Evolutionary conservation across 2,113 vertebrate species (phyloP), one percentile per base, ranked within the genome.

Genomic region (Chamaea fasciata): DNA sequence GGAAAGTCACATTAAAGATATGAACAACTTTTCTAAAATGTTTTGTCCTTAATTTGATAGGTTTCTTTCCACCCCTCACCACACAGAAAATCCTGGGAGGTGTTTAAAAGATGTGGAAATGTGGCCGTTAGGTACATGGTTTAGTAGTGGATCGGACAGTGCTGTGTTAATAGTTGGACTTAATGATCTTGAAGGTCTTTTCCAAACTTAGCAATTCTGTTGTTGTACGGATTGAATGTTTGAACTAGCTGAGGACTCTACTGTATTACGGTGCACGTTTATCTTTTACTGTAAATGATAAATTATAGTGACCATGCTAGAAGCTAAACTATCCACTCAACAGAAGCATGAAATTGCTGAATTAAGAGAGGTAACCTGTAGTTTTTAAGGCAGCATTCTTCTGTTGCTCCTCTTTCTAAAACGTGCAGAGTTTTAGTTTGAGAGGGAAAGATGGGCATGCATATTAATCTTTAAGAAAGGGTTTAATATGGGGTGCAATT

Each of bases 311-410:
- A 46, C 22, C 9, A 14, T 78, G 21, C n/a, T 76, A 39, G 67
- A 56, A 64, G 11, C 41, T 83, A 23, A 85, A 56, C 26, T 85
- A 2, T 55, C 24, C 19, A 20, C 10, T 44, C 31, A 52, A 1
- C 3, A 0, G 0, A 79, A 89, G 24, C 15, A 22, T 56, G 10
- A 64, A 81, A 56, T 87, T 2, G 1, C 31, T 69, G 59, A 15
- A 60, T 87, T 74, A 56, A 49, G 31, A 79, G 47, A 75, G 33
- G 22, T 11, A 92, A 42, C 13, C 20, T 83, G 31, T 33, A 11
- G 19, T 30, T 86, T 83, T 55, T 37, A 24, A 89, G 42, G 39
- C 33, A 31, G 6, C n/a, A 21, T 50, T 89, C 4, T 88, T 75
- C 11, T n/a, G 9, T 65, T 8, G 10, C 22, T 65, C 6, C 11